Conservation (phyloP, 92 coral and sea anemone genomes). For the Heliopora coerulea region DNA sequence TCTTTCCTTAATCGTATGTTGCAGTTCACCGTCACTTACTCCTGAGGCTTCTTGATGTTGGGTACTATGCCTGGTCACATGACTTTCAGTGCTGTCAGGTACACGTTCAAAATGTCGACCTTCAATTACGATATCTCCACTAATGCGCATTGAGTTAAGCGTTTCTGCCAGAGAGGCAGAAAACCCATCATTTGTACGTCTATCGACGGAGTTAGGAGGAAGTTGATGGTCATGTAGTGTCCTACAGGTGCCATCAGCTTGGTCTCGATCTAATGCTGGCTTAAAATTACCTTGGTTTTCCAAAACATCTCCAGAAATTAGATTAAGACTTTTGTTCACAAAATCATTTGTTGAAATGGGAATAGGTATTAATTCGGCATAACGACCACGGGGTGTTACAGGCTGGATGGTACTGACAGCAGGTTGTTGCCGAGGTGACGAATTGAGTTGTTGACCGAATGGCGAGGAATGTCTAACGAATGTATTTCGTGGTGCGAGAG, state of each 20-base stretch:
- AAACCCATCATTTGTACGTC: neutral
- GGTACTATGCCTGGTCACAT: neutral
- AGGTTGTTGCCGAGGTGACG: neutral
- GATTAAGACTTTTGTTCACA: neutral
- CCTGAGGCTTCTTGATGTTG: neutral
- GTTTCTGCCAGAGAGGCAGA: neutral
- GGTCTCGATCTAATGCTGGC: neutral
- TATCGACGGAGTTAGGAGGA: neutral
- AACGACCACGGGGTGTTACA: neutral
- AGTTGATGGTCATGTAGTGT: neutral
- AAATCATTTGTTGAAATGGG: neutral
- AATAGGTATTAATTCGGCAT: neutral
- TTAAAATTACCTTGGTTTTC: conserved; percentile 1
- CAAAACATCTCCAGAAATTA: conserved; percentile 13
- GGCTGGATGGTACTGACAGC: neutral
- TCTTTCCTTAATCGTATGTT: neutral
- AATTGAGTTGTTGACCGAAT: neutral
- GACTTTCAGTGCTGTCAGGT: neutral
- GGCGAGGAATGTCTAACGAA: neutral
- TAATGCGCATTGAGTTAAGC: neutral
- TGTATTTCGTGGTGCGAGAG: neutral
- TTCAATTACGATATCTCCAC: neutral
- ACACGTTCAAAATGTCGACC: neutral
- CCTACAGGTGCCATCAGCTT: neutral
- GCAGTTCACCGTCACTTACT: neutral